phyloP scores from a whole-genome alignment of 2,113 vertebrate species.

The Onychostoma macrolepis region DNA sequence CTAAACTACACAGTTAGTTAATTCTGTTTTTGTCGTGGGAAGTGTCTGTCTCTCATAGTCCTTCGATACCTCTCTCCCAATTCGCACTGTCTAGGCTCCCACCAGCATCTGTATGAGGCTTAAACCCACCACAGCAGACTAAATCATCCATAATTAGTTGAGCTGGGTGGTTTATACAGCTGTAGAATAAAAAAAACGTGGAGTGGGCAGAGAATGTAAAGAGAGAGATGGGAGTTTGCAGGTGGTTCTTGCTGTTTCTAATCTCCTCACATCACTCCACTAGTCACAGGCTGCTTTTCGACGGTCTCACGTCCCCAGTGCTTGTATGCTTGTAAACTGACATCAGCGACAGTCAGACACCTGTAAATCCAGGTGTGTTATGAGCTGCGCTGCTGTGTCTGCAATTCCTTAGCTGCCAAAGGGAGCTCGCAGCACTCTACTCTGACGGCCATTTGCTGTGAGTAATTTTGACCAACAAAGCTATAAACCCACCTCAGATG shows the following conservation, averaged over 20 bases:
- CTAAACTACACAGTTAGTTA: slow-evolving; percentile 8
- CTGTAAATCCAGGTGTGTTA: slow-evolving; percentile 57
- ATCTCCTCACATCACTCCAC: slow-evolving; percentile 66
- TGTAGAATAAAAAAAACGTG: slow-evolving; percentile 52
- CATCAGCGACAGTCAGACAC: slow-evolving; percentile 42
- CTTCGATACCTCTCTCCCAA: slow-evolving; percentile 24
- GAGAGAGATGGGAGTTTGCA: slow-evolving; percentile 62
- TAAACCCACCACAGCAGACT: slow-evolving; percentile 48
- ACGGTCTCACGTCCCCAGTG: slow-evolving; percentile 39
- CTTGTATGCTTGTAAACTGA: slow-evolving; percentile 44
- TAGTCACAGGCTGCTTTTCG: slow-evolving; percentile 54
- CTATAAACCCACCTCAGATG: background rate
- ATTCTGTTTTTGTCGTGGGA: slow-evolving; percentile 1
- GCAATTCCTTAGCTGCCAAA: slow-evolving; percentile 10
- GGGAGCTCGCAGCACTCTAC: slow-evolving; percentile 22
- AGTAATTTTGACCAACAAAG: background rate
- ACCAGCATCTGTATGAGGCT: slow-evolving; percentile 61
- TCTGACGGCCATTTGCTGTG: slow-evolving; percentile 44
- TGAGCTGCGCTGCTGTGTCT: slow-evolving; percentile 40
- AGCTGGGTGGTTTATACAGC: slow-evolving; percentile 55
- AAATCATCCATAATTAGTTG: slow-evolving; percentile 52
- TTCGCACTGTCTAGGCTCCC: slow-evolving; percentile 38
- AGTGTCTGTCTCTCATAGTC: background rate
- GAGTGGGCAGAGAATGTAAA: slow-evolving; percentile 65
- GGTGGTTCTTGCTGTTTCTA: slow-evolving; percentile 63